Evolutionary conservation across 1,140 invertebrate species (phyloP).

Genomic region (Drosophila nebulosa): DNA sequence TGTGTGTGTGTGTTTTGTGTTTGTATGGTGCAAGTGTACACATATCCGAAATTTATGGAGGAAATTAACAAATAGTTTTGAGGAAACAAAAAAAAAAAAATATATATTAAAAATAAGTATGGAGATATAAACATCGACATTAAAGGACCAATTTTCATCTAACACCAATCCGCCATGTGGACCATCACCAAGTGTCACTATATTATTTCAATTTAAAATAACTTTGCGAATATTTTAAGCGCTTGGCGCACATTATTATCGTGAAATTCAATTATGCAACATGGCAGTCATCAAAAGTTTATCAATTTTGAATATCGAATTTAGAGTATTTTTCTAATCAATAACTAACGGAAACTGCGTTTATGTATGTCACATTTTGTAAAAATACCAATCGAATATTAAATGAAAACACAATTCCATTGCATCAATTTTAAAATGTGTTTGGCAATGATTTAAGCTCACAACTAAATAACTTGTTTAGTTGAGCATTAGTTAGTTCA

Average conservation of each 20-base stretch:
- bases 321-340: not conserved
- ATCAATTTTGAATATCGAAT: not conserved
- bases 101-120: constrained; percentile 26
- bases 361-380: no score
- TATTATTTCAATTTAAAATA: no score
- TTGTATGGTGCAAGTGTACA: constrained; percentile 4
- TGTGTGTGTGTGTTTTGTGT: constrained; percentile 4
- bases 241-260: constrained; percentile 23
- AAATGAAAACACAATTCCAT: not conserved
- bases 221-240: no score
- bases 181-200: constrained; percentile 9
- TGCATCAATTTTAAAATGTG: not conserved
- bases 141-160: constrained; percentile 5
- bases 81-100: constrained; percentile 20
- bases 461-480: not conserved
- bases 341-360: no score
- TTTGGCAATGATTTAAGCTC: not conserved
- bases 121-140: constrained; percentile 20
- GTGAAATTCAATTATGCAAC: constrained; percentile 12
- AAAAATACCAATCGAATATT: not conserved
- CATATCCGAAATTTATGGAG: not conserved
- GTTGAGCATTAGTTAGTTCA: not conserved
- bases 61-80: constrained; percentile 2
- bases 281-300: not conserved
- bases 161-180: constrained; percentile 8